phyloP scores from a whole-genome alignment of 2,113 vertebrate species.

The Orientallactaga bullata region DNA sequence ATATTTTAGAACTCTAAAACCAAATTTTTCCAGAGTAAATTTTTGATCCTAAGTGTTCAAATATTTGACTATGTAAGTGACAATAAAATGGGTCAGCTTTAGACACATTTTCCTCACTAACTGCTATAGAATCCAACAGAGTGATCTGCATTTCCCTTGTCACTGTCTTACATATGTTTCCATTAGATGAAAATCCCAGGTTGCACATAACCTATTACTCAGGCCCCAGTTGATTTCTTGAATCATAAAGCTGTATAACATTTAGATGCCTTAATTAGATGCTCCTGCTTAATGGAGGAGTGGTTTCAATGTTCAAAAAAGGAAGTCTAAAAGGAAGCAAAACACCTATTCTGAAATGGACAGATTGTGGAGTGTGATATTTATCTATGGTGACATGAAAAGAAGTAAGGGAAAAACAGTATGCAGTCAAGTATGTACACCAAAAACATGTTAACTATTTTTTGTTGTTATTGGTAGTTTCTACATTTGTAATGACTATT shows the following conservation, averaged over 20 bases:
- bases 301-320: conserved; percentile 55
- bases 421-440: background rate
- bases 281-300: conserved; percentile 49
- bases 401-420: background rate
- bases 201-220: conserved; percentile 67
- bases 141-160: conserved; percentile 51
- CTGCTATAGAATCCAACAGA: background rate
- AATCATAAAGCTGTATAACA: conserved; percentile 67
- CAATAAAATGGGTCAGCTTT: conserved; percentile 50
- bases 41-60: conserved; percentile 48
- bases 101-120: conserved; percentile 49
- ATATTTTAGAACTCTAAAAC: conserved; percentile 32
- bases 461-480: background rate
- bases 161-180: conserved; percentile 72
- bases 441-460: background rate
- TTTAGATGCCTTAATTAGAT: conserved; percentile 75
- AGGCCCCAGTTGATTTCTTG: conserved; percentile 70
- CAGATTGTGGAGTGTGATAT: background rate
- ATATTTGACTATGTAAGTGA: conserved; percentile 54
- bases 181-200: conserved; percentile 68
- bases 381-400: conserved; percentile 20
- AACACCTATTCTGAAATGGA: conserved; percentile 21
- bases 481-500: background rate
- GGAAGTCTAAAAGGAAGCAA: conserved; percentile 2
- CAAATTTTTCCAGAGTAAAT: conserved; percentile 7